Base-by-base conservation (phyloP, 1,140 invertebrate genomes). In the Apis florea region DNA sequence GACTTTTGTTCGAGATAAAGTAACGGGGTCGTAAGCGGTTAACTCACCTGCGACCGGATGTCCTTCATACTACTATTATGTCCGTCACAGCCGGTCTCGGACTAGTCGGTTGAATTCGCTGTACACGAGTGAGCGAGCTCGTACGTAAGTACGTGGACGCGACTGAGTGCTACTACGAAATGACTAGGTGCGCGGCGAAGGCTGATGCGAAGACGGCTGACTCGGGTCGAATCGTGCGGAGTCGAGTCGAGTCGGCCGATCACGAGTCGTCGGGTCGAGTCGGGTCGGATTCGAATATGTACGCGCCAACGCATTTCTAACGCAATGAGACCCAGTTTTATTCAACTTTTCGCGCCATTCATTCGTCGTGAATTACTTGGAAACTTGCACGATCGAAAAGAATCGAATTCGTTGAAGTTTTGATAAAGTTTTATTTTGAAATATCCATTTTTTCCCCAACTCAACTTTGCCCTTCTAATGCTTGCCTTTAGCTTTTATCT, bases 41-140 rank as follows among this genome's bases (percentile, higher is more conserved):
- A 51, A 80, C 88, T 90, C 78, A 90, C 90, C 83, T 90, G 88
- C 9, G 81, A 73, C 51, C 74, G 82, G 79, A 90, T 90, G 82
- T 90, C 88, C 82, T 84, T 90, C 90, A 90, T 90, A 24, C 17
- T 90, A 24, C 17, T 79, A 72, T 51, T 77, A 47, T 69, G 69
- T 73, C 31, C 59, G 54, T 82, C 73, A 26, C 49, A 56, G 64
- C 59, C 26, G 70, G 58, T 79, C 40, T 77, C 56, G 74, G 54
- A 58, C 70, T 66, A 64, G 72, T 83, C 58, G 40, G 49, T 84
- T n/a, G 54, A 54, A 63, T 61, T 31, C 58, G 19, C 13, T 58
- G n/a, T 49, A 72, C 51, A 70, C 58, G 56, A 12, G 24, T 21
- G 73, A 77, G 73, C 61, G 53, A 56, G 53, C 12, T n/a, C 24